Evolutionary conservation across 2,113 vertebrate genomes (phyloP), one percentile per base, ranked within the genome.

Genomic region (Cephalophus harveyi): DNA sequence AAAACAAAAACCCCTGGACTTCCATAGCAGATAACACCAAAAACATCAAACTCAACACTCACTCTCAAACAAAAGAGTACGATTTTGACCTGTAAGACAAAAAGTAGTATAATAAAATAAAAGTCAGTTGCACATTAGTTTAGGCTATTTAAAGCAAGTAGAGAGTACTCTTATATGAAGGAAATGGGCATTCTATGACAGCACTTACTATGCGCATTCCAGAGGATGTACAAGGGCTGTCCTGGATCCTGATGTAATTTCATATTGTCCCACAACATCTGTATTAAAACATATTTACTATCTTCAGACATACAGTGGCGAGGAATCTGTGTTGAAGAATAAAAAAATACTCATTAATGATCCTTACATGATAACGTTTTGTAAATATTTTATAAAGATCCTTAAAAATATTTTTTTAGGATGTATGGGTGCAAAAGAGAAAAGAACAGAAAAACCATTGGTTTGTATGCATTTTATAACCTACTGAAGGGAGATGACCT

Each of bases 211-310:
- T 99, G 99, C 81, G 99, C 99, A 90, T 99, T 99, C 99, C 99
- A 99, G 97, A 99, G 98, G 98, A 99, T 99, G 91, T 99, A 99
- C 87, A 99, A 99, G 59, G 99, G 99, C 59, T 99, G 99, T 76
- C 99, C 98, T 3, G 99, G 99, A 98, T 99, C 99, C 98, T 99
- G 99, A 97, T 99, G 99, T 95, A 99, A 97, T 95, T 99, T 99
- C 98, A 99, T 99, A 28, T 99, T 99, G 98, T 99, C 99, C 99
- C 99, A 99, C 27, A 99, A 99, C 98, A 99, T 99, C 98, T 99
- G 99, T 98, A 99, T 99, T 33, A 99, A 99, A 97, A 99, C 99
- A 2, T 99, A 99, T 98, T 99, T 99, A 97, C 99, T 99, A 98
- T 99, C 99, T 98, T 99, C 99, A 28, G 99, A 99, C 97, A 99